Base-by-base conservation (phyloP, 2,888 invertebrate species). In the Argyra leucocephala region DNA sequence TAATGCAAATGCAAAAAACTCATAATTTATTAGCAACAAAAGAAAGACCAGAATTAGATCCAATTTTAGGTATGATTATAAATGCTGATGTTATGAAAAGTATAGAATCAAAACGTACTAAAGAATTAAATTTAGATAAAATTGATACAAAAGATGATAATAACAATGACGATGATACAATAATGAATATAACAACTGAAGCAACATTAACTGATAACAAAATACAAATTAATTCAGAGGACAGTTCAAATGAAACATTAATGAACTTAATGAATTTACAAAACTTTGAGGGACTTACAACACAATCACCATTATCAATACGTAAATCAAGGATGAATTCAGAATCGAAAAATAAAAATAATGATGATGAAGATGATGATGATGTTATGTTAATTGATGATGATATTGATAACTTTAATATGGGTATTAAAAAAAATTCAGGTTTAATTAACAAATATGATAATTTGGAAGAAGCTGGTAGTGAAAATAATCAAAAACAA, bases 401-500 rank as follows among this genome's bases (percentile, higher is more conserved):
- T 24, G 63, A 64, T 18, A 23, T n/a, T 48, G 62, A 65, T 62
- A 74, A 83, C 64, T n/a, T n/a, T n/a, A n/a, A n/a, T n/a, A n/a
- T n/a, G n/a, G n/a, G n/a, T n/a, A 79, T 81, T 15, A 48, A 64
- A 22, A 22, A 12, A 31, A 31, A 61, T 21, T 24, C 73, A 0
- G 78, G 75, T 1, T 75, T 80, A n/a, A 73, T 79, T 22, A 80
- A 80, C 67, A 83, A 84, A 59, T 81, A 82, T 63, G 78, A 82
- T n/a, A 83, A 82, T 64, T 76, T 86, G 23, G 84, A 85, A 68
- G 83, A 84, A 1, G 86, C 87, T 58, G 87, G 86, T 1, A 85
- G 87, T 22, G 88, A 88, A 74, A 86, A 86, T 72, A 85, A 83
- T 69, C 84, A 84, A 68, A 86, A 88, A 70, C 89, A 89, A 0